Evolutionary conservation across 2,888 invertebrate genomes (phyloP).

Genomic region (Hecatera dysodea): DNA sequence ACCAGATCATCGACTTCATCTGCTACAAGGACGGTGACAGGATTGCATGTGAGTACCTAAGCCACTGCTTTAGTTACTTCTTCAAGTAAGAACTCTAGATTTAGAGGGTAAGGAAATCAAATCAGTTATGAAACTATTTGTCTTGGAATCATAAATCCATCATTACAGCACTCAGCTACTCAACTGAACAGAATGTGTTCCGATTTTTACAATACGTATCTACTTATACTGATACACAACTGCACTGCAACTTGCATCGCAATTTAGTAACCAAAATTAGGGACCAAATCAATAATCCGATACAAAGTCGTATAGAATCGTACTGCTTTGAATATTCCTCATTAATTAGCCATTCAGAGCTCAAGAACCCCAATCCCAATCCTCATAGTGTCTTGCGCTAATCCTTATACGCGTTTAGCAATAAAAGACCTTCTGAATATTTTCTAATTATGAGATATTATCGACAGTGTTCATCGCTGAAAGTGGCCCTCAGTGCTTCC

Average conservation of each 20-base stretch:
- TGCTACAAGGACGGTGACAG: slow-evolving; percentile 96
- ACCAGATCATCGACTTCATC: slow-evolving; percentile 93
- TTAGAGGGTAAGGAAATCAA: not conserved
- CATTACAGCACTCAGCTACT: not conserved
- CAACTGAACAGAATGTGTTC: not conserved
- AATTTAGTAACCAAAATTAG: too few species aligned
- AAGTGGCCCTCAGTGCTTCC: slow-evolving; percentile 94
- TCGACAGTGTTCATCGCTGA: slow-evolving; percentile 91
- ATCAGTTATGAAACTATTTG: not conserved
- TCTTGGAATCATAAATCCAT: not conserved
- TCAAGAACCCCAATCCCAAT: too few species aligned
- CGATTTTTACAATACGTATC: not conserved
- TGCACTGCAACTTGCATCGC: not conserved
- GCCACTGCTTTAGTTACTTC: not conserved
- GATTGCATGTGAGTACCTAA: slow-evolving; percentile 91
- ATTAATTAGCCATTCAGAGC: too few species aligned
- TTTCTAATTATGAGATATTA: not conserved
- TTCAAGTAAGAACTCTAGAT: not conserved
- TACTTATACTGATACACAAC: too few species aligned
- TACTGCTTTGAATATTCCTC: too few species aligned
- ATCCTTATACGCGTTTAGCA: too few species aligned
- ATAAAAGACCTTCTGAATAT: not conserved
- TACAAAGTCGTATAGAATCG: too few species aligned
- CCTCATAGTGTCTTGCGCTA: too few species aligned
- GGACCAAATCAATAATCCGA: too few species aligned